Conservation (phyloP, 1,140 invertebrate genomes). For the Drosophila albomicans region DNA sequence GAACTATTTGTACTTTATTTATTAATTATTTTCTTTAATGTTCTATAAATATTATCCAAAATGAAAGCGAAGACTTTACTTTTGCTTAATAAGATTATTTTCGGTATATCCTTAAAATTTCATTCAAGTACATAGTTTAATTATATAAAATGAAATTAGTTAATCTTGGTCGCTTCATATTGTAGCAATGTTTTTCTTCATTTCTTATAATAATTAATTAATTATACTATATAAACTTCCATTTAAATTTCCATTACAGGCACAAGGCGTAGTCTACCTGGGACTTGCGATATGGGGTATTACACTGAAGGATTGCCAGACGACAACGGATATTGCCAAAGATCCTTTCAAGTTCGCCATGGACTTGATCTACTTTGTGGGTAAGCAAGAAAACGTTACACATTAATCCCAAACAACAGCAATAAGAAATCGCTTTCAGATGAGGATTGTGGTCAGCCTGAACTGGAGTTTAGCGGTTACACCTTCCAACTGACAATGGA, state of each 20-base stretch:
- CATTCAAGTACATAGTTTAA: too few relatives aligned
- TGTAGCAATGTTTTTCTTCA: too few relatives aligned
- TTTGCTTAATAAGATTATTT: too few relatives aligned
- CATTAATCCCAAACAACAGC: not conserved
- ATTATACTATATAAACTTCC: too few relatives aligned
- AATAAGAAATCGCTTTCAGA: constrained; percentile 24
- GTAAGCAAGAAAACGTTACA: constrained; percentile 40
- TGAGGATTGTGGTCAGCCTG: constrained; percentile 48
- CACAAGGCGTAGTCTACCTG: constrained; percentile 66
- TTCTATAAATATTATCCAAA: too few relatives aligned
- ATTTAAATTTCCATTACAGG: constrained; percentile 27
- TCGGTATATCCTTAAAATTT: too few relatives aligned
- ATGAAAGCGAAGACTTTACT: too few relatives aligned
- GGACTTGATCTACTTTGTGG: constrained; percentile 69
- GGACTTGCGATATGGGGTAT: constrained; percentile 74
- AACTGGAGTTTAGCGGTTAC: not conserved
- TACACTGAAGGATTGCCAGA: constrained; percentile 52
- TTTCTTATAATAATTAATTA: too few relatives aligned
- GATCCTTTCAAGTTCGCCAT: constrained; percentile 73
- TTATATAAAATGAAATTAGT: too few relatives aligned
- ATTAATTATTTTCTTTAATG: too few relatives aligned
- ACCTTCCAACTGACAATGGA: constrained; percentile 23
- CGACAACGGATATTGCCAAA: constrained; percentile 37
- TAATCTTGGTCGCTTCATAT: too few relatives aligned
- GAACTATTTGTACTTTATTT: too few relatives aligned